Conservation (phyloP, 1,140 invertebrate species). For the Drosophila rufa region DNA sequence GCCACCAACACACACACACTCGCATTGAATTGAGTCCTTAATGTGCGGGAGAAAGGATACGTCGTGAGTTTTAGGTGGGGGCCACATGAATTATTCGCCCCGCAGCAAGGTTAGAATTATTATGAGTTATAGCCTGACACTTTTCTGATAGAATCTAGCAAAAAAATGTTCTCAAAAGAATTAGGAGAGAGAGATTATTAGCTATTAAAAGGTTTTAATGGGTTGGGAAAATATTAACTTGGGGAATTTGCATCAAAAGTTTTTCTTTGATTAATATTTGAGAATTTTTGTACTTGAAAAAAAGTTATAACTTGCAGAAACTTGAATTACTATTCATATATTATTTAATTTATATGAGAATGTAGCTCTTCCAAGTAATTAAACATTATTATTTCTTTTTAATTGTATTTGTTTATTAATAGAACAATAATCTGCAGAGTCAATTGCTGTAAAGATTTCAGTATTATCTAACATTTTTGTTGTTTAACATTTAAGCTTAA, state of each 20-base stretch:
- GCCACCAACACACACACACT: slow-evolving; percentile 27
- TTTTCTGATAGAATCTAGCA: slow-evolving; percentile 9
- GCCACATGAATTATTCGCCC: slow-evolving; percentile 10
- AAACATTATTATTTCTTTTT: no score
- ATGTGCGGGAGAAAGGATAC: not conserved
- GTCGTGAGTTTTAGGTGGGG: not conserved
- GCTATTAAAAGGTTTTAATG: slow-evolving; percentile 2
- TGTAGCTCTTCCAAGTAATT: not conserved
- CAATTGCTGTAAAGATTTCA: no score
- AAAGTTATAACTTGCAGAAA: no score
- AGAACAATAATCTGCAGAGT: no score
- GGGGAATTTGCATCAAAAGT: not conserved
- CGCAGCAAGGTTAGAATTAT: slow-evolving; percentile 17
- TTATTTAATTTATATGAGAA: no score
- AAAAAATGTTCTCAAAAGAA: not conserved
- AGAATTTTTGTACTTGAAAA: no score
- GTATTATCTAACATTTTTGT: no score
- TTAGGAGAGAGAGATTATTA: slow-evolving; percentile 11
- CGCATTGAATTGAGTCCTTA: not conserved
- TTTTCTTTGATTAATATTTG: not conserved
- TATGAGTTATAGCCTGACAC: slow-evolving; percentile 22
- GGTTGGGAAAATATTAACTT: not conserved
- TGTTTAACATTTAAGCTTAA: no score
- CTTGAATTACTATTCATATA: no score
- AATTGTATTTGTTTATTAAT: not conserved